phyloP scores from a whole-genome alignment of 2,797 vertebrate species.

The Microctenopoma steveboyesi region DNA sequence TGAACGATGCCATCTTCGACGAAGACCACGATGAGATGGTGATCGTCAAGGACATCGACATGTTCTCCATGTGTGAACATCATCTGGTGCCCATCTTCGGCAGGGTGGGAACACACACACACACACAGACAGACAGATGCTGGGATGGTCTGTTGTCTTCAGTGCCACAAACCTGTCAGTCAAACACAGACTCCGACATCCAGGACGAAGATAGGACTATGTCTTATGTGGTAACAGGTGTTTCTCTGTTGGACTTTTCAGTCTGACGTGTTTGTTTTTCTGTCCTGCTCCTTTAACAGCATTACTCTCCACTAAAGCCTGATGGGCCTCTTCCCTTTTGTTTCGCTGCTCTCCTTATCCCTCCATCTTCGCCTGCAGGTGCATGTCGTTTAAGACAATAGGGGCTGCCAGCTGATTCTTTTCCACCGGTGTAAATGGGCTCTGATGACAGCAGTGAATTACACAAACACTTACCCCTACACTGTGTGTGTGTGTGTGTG shows the following conservation, averaged over 20 bases:
- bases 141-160: no score
- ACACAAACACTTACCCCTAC: slow-evolving; percentile 42
- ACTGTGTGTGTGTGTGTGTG: slow-evolving; percentile 12
- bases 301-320: slow-evolving; percentile 36
- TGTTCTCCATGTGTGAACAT: slow-evolving; percentile 99
- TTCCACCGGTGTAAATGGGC: slow-evolving; percentile 65
- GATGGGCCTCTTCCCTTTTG: slow-evolving; percentile 24
- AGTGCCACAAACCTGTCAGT: no score
- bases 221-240: no score
- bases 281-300: slow-evolving; percentile 37
- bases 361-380: slow-evolving; percentile 70
- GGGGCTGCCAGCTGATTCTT: slow-evolving; percentile 57
- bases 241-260: no score
- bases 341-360: slow-evolving; percentile 20
- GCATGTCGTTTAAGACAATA: slow-evolving; percentile 74
- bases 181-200: neutral
- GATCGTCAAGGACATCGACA: slow-evolving; percentile 99
- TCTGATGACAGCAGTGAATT: slow-evolving; percentile 72
- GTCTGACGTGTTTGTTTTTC: slow-evolving; percentile 49
- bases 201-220: no score
- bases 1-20: slow-evolving; percentile 98
- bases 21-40: slow-evolving; percentile 99
- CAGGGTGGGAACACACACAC: slow-evolving; percentile 84
- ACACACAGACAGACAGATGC: no score
- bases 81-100: slow-evolving; percentile 97